Evolutionary conservation across 1,140 invertebrate genomes (phyloP), one percentile per base, ranked within the genome.

Genomic region (Babylonia areolata): DNA sequence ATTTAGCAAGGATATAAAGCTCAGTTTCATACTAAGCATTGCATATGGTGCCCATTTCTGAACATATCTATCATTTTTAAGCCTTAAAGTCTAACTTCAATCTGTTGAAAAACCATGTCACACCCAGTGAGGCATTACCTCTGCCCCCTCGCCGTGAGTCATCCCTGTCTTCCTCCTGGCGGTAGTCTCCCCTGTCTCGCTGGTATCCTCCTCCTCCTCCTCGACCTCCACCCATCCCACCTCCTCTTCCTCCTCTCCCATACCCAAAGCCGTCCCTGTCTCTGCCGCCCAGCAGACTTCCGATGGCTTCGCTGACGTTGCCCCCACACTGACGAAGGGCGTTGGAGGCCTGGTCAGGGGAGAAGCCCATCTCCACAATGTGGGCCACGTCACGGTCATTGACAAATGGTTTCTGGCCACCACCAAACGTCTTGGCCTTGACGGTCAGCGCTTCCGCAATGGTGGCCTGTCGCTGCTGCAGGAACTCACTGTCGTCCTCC

Each of bases 351-450:
- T 97, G 96, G 84, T 97, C 97, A 87, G 96, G 95, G 39, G 96
- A 95, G 91, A 97, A 97, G 33, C 97, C 97, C 92, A 96, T 96
- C 93, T 97, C 97, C 54, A 97, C 95, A 84, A 97, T 97, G 92
- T 96, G 96, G 89, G 97, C 97, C 51, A 97, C 96, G 95, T 97
- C 97, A 88, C 96, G 95, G 95, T 97, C 97, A 28, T 97, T 93
- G 84, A 97, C 88, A 42, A 87, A 90, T 81, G 87, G 64, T 81
- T 89, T 89, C n/a, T 87, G 77, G 37, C 90, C 91, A 31, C 91
- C 90, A 35, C 84, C 64, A 54, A 85, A 86, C 1, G 85, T 86
- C 23, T 86, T 87, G 17, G 79, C 96, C 84, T 96, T 96, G 78
- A 96, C 96, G 78, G 92, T 91, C 28, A 93, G 51, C 1, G 81